Percentiles rank a stretch among this genome's conserved stretches.
Evolutionary conservation across 2,888 invertebrate species (phyloP).

Genomic region (Lottia gigantea): DNA sequence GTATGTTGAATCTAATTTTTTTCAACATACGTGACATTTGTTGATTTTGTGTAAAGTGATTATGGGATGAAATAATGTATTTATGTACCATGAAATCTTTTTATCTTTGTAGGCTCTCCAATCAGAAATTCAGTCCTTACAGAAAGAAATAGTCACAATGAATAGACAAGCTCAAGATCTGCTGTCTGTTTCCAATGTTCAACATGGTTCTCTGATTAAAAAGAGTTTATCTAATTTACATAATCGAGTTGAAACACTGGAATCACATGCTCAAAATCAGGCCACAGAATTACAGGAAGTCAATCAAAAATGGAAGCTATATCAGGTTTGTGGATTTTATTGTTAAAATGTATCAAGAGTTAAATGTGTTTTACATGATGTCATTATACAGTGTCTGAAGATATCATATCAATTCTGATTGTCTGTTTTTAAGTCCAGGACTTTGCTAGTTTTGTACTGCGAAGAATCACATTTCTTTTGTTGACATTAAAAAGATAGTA

Average conservation of each 20-base stretch:
- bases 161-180: conserved; percentile 48
- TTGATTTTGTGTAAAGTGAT: too few species aligned
- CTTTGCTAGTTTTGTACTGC: too few species aligned
- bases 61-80: too few species aligned
- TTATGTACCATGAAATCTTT: too few species aligned
- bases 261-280: conserved; percentile 48
- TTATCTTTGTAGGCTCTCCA: conserved; percentile 43
- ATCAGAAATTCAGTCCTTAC: conserved; percentile 61
- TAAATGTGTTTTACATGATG: too few species aligned
- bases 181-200: conserved; percentile 41
- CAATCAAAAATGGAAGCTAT: conserved; percentile 47
- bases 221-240: conserved; percentile 52
- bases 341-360: too few species aligned
- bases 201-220: conserved; percentile 50
- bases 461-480: too few species aligned
- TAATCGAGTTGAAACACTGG: conserved; percentile 48
- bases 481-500: too few species aligned
- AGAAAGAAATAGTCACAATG: conserved; percentile 67
- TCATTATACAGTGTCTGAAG: too few species aligned
- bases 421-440: too few species aligned
- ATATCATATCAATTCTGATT: too few species aligned
- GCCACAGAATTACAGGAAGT: conserved; percentile 46
- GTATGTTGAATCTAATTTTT: conserved; percentile 29
- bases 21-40: too few species aligned
- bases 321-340: conserved; percentile 36